Base-by-base conservation (phyloP, 2,797 vertebrate species). In the Cacajao melanocephalus region DNA sequence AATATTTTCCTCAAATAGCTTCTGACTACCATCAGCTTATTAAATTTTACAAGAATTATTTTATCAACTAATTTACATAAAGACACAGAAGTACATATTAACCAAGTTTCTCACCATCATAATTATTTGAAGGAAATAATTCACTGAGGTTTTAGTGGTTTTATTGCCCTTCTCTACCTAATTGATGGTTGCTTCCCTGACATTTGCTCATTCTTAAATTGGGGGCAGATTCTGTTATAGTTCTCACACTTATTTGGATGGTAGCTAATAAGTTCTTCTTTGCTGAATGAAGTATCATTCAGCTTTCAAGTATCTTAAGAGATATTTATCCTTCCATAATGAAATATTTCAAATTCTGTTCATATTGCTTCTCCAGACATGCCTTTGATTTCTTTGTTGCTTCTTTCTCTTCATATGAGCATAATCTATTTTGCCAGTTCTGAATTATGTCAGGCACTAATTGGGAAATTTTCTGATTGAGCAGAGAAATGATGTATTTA, bases 101-200 rank as follows among this genome's bases (percentile, higher is more conserved):
- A 39, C 88, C 80, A 95, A 41, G 89, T 92, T 96, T 92, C 57
- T 94, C 7, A 89, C 26, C 22, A 75, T 85, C 48, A 92, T 78
- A 94, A 82, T 94, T 94, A 57, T 96, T 72, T 89, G 58, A 86
- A 50, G 14, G 67, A 95, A 93, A 26, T 15, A 92, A 58, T 79
- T 80, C 7, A 72, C 24, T 67, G 75, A 89, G 33, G 19, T 89
- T 61, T 96, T 75, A 85, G n/a, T 75, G 24, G 79, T 89, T 92
- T 93, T 46, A 57, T 86, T 79, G 28, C 17, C 24, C 1, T 91
- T 30, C 33, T 96, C 58, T 85, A 73, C 57, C 76, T 84, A 75
- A 81, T 14, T 8, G 2, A 70, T 76, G 41, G 50, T 72, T 73
- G 26, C 39, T 64, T 92, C 15, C 39, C 48, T 89, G 22, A 6